Evolutionary conservation across 2,113 vertebrate genomes (phyloP), one percentile per base, ranked within the genome.

Genomic region (Leptocoma aspasia): DNA sequence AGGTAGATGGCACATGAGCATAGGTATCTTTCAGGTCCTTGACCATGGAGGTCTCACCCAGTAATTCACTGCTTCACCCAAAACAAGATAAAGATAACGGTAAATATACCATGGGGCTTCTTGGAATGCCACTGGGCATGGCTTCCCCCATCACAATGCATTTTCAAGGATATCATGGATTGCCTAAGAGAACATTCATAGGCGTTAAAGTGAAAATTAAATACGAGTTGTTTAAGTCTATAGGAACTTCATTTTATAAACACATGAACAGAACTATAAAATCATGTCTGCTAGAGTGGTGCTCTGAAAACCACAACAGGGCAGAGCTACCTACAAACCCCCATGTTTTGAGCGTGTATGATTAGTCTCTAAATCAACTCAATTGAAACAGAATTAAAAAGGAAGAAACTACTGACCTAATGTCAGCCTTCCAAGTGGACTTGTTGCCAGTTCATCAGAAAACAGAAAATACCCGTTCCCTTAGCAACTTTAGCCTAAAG

Each of bases 121-220:
- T 60, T 65, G 73, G 42, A 92, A 64, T 44, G 50, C 17, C 41
- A 37, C 1, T 0, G 1, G 33, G 18, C 27, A 56, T 1, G 44
- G 14, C 3, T 52, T 65, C 19, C 6, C 22, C 19, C 26, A 41
- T 10, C 35, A 64, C 0, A 0, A 59, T 9, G 13, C 10, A 28
- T 84, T 70, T 87, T 68, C 82, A 84, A 92, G 41, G 21, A 47
- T 42, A 61, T 23, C 5, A 33, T 10, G 15, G 50, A 28, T 27
- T 73, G 20, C 28, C n/a, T 44, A 56, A 39, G 45, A 64, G 11
- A 72, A 81, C 7, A 41, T 30, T 45, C 9, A 83, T 5, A 24
- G 26, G 11, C 42, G n/a, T 65, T 75, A 63, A 93, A 89, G 15
- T 26, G 47, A 65, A 56, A 53, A 66, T 14, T 4, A 81, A 87